phyloP scores from a whole-genome alignment of 1,140 invertebrate genomes.

The Calephelis virginiensis region DNA sequence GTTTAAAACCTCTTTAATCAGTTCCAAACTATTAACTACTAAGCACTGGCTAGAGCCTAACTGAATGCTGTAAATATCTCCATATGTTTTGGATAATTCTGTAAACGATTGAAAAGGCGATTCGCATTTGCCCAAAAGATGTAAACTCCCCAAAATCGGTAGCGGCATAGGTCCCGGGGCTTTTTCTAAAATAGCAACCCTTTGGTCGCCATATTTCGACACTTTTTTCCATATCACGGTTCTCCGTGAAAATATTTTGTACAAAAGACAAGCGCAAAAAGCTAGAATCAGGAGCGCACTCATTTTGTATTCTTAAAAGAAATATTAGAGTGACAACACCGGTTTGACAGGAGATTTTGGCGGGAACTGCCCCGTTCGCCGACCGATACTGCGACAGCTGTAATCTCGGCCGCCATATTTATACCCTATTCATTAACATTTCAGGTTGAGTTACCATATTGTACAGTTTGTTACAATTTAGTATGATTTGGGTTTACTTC shows the following conservation, averaged over 20 bases:
- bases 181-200: constrained; percentile 38
- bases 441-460: constrained; percentile 3
- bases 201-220: constrained; percentile 41
- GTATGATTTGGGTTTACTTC: no score
- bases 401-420: constrained; percentile 41
- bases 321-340: constrained; percentile 60
- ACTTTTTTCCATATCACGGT: constrained; percentile 38
- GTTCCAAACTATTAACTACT: constrained; percentile 86
- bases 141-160: constrained; percentile 86
- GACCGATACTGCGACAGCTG: constrained; percentile 50
- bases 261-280: constrained; percentile 45
- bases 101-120: constrained; percentile 88
- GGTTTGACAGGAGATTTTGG: constrained; percentile 51
- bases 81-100: constrained; percentile 83
- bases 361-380: constrained; percentile 46
- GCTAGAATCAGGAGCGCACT: constrained; percentile 60
- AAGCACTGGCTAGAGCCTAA: constrained; percentile 86
- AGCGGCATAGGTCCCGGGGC: constrained; percentile 82
- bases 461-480: no score
- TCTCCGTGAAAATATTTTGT: constrained; percentile 49
- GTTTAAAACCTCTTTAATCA: constrained; percentile 89
- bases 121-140: constrained; percentile 81
- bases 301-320: constrained; percentile 63
- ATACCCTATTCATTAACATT: constrained; percentile 49
- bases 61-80: constrained; percentile 86